phyloP scores from a whole-genome alignment of 2,888 invertebrate genomes.

The Harpalus rufipes region DNA sequence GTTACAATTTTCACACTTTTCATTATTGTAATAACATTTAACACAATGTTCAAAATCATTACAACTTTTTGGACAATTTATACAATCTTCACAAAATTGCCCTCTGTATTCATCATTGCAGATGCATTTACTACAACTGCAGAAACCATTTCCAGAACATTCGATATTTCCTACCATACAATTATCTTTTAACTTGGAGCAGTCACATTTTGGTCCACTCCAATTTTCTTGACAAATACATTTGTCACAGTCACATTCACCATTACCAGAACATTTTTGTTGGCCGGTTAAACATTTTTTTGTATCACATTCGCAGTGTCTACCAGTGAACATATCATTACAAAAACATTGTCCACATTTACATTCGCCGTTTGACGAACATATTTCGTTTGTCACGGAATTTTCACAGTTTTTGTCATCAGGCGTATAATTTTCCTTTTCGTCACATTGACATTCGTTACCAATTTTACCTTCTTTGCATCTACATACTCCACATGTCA shows the following conservation, averaged over 20 bases:
- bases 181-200: conserved; percentile 64
- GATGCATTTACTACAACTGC: conserved; percentile 83
- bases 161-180: conserved; percentile 78
- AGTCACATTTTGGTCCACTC: neutral
- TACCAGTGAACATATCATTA: conserved; percentile 73
- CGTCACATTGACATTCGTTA: conserved; percentile 80
- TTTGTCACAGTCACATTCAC: neutral
- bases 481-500: conserved; percentile 82
- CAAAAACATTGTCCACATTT: conserved; percentile 81
- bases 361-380: conserved; percentile 80
- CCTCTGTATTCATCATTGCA: conserved; percentile 74
- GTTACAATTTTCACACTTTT: neutral
- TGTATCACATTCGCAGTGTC: conserved; percentile 82
- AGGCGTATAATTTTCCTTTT: conserved; percentile 68
- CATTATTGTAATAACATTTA: conserved; percentile 77
- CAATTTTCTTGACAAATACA: conserved; percentile 1
- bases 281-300: conserved; percentile 70
- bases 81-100: conserved; percentile 83
- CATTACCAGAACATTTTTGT: conserved; percentile 67
- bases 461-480: conserved; percentile 79
- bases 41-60: conserved; percentile 85
- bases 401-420: conserved; percentile 75
- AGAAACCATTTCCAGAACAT: conserved; percentile 78
- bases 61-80: conserved; percentile 83
- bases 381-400: conserved; percentile 76